Base-by-base conservation (phyloP, 1,140 invertebrate species). In the Halyomorpha halys region DNA sequence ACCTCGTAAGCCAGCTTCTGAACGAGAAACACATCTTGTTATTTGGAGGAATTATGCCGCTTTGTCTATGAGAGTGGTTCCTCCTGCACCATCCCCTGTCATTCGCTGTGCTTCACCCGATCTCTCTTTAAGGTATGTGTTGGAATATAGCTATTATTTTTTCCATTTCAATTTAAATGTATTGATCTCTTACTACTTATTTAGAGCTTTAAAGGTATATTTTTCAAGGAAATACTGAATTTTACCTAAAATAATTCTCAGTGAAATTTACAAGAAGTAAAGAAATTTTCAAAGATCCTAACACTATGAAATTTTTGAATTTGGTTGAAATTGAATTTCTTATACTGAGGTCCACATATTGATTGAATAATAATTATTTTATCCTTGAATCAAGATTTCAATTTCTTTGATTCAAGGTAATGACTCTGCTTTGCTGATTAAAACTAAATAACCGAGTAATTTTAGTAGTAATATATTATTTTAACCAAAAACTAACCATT, bases 11-110 rank as follows among this genome's bases (percentile, higher is more conserved):
- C 90, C 90, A 30, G 83, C 88, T 45, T 94, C 89, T 68, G 92
- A 96, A 76, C 78, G 91, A 69, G 94, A 97, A 73, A 82, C 91
- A 49, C 94, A 97, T 74, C 85, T 97, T 78, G 84, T 89, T 73
- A 81, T 97, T 0, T 98, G 94, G 94, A 89, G 94, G 72, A 97
- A 97, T 78, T 97, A 97, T 76, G 83, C 95, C 60, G 90, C 92
- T 14, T 90, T 96, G 77, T 92, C 93, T 3, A 97, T 95, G 78
- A 81, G 92, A 66, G 87, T 98, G 9, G 93, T 96, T 1, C 88
- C 90, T 45, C 85, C 89, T 19, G 82, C 84, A 30, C 85, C 89
- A 0, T 88, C 84, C 70, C 85, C 90, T 0, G 82, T 92, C 2
- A 81, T 92, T 21, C 82, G 93, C 34, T 96, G 91, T 75, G 90